These are phyloP conservation scores for Acrobasis suavella DNA, from an alignment of 2,888 invertebrate genomes.

Conservation along the genomic window DNA sequence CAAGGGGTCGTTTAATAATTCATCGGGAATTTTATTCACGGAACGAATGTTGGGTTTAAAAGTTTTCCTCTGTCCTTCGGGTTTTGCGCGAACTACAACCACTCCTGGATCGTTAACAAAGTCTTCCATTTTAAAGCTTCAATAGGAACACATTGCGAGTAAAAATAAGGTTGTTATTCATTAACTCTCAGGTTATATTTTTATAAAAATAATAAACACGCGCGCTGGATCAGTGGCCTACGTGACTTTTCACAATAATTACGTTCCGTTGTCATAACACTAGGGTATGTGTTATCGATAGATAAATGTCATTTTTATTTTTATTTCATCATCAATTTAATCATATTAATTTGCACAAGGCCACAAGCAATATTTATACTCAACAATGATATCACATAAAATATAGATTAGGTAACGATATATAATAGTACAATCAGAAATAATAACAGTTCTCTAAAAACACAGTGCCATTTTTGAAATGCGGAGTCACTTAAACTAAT, in stretches of 20 bases:
- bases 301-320: background rate
- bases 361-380: background rate
- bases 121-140: conserved; percentile 57
- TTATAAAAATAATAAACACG: conserved; percentile 62
- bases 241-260: conserved; percentile 69
- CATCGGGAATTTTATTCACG: conserved; percentile 91
- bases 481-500: too few relatives aligned
- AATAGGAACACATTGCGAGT: conserved; percentile 25
- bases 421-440: too few relatives aligned
- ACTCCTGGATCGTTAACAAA: conserved; percentile 63
- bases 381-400: too few relatives aligned
- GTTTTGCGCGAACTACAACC: conserved; percentile 90
- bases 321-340: background rate
- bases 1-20: conserved; percentile 88
- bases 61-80: conserved; percentile 86
- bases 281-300: background rate
- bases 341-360: too few relatives aligned
- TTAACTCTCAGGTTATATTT: conserved; percentile 46
- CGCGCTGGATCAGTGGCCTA: conserved; percentile 62
- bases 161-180: conserved; percentile 24
- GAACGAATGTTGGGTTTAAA: conserved; percentile 88
- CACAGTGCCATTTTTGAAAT: too few relatives aligned
- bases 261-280: conserved; percentile 42
- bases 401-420: too few relatives aligned
- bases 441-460: too few relatives aligned